phyloP scores from a whole-genome alignment of 2,888 invertebrate species.

The Microctonus aethiopoides region DNA sequence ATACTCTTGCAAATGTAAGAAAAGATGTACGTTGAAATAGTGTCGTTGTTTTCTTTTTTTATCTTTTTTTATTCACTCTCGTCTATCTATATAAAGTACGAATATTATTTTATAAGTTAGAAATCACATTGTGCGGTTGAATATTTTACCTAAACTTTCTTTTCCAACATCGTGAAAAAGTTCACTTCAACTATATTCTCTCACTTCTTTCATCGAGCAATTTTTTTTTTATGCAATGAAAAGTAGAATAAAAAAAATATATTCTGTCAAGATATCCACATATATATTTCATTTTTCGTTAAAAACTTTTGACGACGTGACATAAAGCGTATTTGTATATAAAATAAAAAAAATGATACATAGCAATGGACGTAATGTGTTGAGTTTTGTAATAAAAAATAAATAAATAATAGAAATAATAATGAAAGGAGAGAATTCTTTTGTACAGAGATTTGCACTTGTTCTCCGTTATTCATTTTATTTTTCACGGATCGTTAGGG shows the following conservation, averaged over 20 bases:
- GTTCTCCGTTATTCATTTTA: conserved; percentile 41
- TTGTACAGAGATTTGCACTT: conserved; percentile 41
- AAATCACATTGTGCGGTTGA: conserved; percentile 33
- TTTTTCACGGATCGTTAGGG: conserved; percentile 40
- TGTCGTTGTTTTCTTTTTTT: too few species aligned
- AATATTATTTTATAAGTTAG: conserved; percentile 37
- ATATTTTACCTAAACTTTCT: conserved; percentile 30
- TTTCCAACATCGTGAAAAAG: conserved; percentile 20
- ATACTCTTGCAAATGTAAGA: background rate
- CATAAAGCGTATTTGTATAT: background rate
- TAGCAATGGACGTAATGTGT: too few species aligned
- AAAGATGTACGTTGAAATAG: conserved; percentile 23
- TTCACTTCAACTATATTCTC: background rate
- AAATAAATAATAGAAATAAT: conserved; percentile 29
- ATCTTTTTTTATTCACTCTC: too few species aligned
- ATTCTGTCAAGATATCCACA: background rate
- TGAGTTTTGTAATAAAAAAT: too few species aligned
- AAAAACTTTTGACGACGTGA: background rate
- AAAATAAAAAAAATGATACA: too few species aligned
- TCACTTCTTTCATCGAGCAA: background rate
- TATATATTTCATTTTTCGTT: background rate
- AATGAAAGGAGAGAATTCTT: conserved; percentile 35
- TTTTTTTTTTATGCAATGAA: background rate
- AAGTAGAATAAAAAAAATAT: background rate
- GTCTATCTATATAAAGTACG: conserved; percentile 30